phyloP scores from a whole-genome alignment of 2,113 vertebrate genomes.

The Alethe diademata region DNA sequence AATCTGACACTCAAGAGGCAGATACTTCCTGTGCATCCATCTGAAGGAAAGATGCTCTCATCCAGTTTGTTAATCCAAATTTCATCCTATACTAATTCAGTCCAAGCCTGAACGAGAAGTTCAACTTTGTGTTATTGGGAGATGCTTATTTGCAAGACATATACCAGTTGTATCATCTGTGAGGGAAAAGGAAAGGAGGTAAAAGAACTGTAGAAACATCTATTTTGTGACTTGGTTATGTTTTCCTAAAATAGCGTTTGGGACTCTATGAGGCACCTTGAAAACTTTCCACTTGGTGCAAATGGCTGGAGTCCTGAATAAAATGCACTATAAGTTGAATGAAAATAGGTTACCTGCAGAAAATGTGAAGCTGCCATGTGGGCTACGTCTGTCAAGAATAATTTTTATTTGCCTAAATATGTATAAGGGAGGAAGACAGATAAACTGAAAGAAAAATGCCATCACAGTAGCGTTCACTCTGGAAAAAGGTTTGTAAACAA shows the following conservation, averaged over 20 bases:
- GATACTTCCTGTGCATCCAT: slow-evolving; percentile 16
- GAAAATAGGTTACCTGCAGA: slow-evolving; percentile 66
- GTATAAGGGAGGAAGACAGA: slow-evolving; percentile 58
- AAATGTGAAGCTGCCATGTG: slow-evolving; percentile 54
- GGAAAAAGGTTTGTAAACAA: slow-evolving; percentile 64
- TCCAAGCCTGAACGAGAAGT: neutral
- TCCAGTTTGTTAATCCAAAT: neutral
- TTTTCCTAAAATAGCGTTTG: slow-evolving; percentile 3
- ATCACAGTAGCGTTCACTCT: slow-evolving; percentile 44
- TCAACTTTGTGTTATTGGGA: neutral
- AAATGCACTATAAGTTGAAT: slow-evolving; percentile 58
- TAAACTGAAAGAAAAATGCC: slow-evolving; percentile 66
- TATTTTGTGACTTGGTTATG: neutral
- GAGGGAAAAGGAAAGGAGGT: neutral
- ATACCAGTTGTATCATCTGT: neutral
- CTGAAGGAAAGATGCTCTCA: slow-evolving; percentile 12
- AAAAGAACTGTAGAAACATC: neutral
- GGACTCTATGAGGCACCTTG: neutral
- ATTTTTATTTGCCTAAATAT: slow-evolving; percentile 72
- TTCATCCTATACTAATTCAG: neutral
- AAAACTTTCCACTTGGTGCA: slow-evolving; percentile 45
- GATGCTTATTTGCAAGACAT: neutral
- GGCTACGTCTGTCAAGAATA: slow-evolving; percentile 58
- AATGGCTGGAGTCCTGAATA: slow-evolving; percentile 50
- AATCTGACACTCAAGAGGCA: neutral